phyloP scores from a whole-genome alignment of 1,140 invertebrate species.

The Camponotus vicinus region DNA sequence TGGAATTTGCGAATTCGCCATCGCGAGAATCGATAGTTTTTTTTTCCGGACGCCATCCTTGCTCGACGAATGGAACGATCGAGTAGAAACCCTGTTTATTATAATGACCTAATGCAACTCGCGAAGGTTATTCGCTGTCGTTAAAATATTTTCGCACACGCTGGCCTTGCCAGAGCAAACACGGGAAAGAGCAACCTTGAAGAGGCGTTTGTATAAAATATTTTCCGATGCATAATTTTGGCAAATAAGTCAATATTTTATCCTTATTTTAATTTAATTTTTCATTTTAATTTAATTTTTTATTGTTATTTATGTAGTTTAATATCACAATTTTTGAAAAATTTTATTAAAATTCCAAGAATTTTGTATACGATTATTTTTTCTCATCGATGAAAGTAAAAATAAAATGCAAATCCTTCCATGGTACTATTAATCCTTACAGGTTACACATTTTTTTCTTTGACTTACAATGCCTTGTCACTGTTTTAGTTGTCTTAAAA shows the following conservation, averaged over 20 bases:
- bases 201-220: background rate
- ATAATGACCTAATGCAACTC: background rate
- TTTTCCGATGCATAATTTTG: background rate
- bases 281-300: background rate
- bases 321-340: background rate
- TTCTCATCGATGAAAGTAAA: background rate
- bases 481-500: no score
- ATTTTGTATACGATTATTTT: background rate
- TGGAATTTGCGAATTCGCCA: slow-evolving; percentile 28
- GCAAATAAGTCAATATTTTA: background rate
- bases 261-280: background rate
- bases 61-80: background rate
- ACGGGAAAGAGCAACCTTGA: background rate
- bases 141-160: slow-evolving; percentile 23
- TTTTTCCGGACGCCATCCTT: slow-evolving; percentile 28
- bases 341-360: background rate
- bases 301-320: background rate
- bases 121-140: background rate
- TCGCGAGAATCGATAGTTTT: slow-evolving; percentile 43
- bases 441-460: no score
- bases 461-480: no score
- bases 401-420: background rate
- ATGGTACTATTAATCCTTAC: background rate
- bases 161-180: background rate
- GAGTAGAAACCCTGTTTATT: slow-evolving; percentile 8